These are phyloP conservation scores for Caenorhabditis parvicauda DNA, from an alignment of 2,888 invertebrate genomes.

Conservation along the genomic window DNA sequence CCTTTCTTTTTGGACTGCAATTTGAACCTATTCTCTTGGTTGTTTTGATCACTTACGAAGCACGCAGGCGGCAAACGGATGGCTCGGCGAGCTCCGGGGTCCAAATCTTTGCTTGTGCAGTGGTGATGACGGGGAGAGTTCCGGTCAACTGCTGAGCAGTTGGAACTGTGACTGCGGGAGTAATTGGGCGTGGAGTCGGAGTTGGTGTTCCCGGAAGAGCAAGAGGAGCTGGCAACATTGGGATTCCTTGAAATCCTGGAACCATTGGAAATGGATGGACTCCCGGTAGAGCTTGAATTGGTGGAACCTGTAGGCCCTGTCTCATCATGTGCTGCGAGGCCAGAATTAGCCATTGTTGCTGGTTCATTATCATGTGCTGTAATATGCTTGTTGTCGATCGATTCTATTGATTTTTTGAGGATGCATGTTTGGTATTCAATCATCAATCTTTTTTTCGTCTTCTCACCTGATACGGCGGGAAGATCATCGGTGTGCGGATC, in stretches of 20 bases:
- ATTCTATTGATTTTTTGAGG: no score
- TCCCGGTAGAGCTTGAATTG: slow-evolving; percentile 26
- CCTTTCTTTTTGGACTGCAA: no score
- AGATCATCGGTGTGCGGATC: neutral
- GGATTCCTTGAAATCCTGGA: no score
- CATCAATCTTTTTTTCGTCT: no score
- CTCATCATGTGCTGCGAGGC: slow-evolving; percentile 11
- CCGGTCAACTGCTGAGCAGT: slow-evolving; percentile 12
- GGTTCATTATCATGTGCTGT: neutral
- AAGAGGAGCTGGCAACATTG: no score
- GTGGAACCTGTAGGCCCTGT: slow-evolving; percentile 10
- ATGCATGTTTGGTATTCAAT: no score
- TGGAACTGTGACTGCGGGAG: slow-evolving; percentile 16
- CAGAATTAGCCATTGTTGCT: neutral
- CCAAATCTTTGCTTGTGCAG: neutral
- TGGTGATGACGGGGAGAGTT: slow-evolving; percentile 1
- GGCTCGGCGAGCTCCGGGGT: neutral
- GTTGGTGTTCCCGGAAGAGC: slow-evolving; percentile 3
- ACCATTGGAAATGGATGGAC: no score
- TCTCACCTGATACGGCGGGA: neutral
- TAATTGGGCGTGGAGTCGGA: neutral
- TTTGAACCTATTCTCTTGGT: no score
- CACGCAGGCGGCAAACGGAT: neutral
- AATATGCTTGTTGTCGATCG: neutral
- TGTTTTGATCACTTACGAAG: no score